Conservation (phyloP, 2,888 invertebrate species). For the Malachius bipustulatus region DNA sequence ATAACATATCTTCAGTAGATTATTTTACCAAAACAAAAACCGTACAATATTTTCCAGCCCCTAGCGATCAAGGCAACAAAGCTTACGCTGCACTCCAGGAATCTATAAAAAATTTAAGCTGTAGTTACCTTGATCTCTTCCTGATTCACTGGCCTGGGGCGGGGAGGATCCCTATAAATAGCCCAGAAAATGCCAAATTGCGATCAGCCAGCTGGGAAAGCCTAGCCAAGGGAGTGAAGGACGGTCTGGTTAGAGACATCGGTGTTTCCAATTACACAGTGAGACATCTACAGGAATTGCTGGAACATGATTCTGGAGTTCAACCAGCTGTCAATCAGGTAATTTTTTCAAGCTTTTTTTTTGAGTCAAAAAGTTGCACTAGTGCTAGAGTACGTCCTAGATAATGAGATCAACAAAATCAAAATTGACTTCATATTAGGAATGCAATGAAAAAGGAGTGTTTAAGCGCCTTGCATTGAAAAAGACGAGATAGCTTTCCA, state of each 20-base stretch:
- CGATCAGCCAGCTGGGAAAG: conserved; percentile 56
- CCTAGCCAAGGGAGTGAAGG: conserved; percentile 49
- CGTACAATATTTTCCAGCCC: conserved; percentile 35
- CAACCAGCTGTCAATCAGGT: conserved; percentile 67
- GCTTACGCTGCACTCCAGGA: conserved; percentile 42
- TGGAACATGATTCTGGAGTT: conserved; percentile 40
- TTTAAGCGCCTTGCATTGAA: no score
- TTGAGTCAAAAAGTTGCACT: no score
- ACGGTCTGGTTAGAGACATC: conserved; percentile 50
- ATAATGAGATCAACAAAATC: no score
- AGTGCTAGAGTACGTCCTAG: no score
- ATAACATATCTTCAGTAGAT: no score
- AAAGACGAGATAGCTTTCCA: no score
- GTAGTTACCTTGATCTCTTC: conserved; percentile 63
- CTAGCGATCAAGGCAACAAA: conserved; percentile 44
- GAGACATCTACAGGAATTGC: conserved; percentile 53
- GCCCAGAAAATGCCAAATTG: conserved; percentile 42
- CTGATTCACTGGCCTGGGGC: conserved; percentile 74
- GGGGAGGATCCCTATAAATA: conserved; percentile 40
- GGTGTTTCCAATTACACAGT: conserved; percentile 73
- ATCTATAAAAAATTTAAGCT: conserved; percentile 49
- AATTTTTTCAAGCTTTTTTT: no score
- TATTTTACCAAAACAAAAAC: no score
- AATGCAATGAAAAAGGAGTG: no score
- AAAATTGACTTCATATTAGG: no score